Conservation (phyloP, 2,113 vertebrate species). For the Urocolius indicus region DNA sequence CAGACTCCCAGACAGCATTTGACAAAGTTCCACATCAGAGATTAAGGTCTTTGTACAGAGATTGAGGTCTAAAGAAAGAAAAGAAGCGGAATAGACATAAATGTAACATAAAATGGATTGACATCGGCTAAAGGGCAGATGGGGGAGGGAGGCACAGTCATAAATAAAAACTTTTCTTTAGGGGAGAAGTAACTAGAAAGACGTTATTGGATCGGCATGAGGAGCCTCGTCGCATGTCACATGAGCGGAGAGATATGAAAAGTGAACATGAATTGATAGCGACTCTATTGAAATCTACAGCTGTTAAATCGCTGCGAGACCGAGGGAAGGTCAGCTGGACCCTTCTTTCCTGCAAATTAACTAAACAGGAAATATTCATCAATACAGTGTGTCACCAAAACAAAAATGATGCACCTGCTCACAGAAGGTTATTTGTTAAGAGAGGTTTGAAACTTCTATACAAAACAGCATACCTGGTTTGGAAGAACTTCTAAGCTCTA, state of each 20-base stretch:
- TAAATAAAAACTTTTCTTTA: constrained; percentile 69
- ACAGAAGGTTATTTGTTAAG: rapidly evolving
- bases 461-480: neutral
- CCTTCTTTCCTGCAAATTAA: neutral
- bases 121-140: constrained; percentile 75
- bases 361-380: neutral
- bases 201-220: neutral
- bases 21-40: constrained; percentile 77
- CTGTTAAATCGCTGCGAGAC: neutral
- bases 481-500: neutral
- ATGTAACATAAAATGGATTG: constrained; percentile 78
- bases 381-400: rapidly evolving
- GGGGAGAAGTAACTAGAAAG: constrained; percentile 27
- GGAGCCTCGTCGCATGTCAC: neutral
- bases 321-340: neutral
- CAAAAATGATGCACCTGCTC: rapidly evolving
- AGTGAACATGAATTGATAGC: neutral
- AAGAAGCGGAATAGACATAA: constrained; percentile 73
- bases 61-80: constrained; percentile 77
- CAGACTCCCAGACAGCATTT: constrained; percentile 64
- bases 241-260: neutral
- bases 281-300: neutral
- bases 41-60: constrained; percentile 75
- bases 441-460: rapidly evolving
- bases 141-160: constrained; percentile 24